Base-by-base conservation (phyloP, 2,888 invertebrate species). In the Ferrisia virgata region DNA sequence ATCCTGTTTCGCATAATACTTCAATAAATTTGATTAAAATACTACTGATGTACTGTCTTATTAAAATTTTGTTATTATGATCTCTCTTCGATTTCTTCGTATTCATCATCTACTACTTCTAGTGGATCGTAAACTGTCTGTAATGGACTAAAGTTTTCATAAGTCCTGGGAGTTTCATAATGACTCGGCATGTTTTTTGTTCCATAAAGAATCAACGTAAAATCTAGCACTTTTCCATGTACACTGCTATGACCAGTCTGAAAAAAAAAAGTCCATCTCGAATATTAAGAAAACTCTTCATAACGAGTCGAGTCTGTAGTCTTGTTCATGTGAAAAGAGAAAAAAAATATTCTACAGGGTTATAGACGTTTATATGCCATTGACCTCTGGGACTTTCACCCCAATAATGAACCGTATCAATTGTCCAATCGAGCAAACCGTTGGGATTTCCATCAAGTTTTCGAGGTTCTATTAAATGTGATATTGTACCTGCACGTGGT, bases 391-490 rank as follows among this genome's bases (percentile, higher is more conserved):
- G 93, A 85, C 91, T 89, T 89, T 97, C 97, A 0, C 96, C 96
- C 97, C 97, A 97, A 0, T 94, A 94, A 87, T 95, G 95, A 0
- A 96, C 95, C 0, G 96, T 95, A 91, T 94, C 94, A 87, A 98
- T 93, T 2, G 93, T 93, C 97, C 97, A 98, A 87, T 93, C 91
- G 3, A 88, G 87, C 88, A 96, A 96, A 22, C 85, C 85, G 2
- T 96, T 96, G 6, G 90, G 89, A 0, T 88, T 87, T 0, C 95
- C 95, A 18, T 89, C 88, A 88, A 97, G 96, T 81, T 91, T 89
- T 86, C 97, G 91, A 39, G 92, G 90, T 85, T 93, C 92, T 85
- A 97, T 89, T 69, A 97, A 88, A 87, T 92, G 92, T 1, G 94
- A 92, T 86, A 88, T 90, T 0, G 94, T 94, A 28, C 93, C 95